Conservation (phyloP, 2,797 vertebrate genomes). For the Peromyscus nudipes region DNA sequence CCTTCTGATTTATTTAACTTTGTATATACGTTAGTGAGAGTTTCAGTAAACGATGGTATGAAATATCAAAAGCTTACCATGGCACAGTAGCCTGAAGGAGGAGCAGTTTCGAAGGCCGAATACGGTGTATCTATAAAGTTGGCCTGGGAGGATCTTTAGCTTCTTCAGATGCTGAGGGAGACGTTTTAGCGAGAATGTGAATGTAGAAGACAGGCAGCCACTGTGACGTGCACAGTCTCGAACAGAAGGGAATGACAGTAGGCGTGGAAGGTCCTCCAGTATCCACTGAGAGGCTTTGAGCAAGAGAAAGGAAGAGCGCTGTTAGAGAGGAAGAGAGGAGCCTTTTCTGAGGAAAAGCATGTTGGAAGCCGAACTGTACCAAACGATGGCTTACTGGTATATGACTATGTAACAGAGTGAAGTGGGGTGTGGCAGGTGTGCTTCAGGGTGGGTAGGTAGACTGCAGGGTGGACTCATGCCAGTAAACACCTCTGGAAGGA, state of each 20-base stretch:
- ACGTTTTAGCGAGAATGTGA: neutral
- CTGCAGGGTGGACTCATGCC: accelerated
- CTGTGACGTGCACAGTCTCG: neutral
- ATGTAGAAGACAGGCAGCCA: neutral
- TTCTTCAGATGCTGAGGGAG: neutral
- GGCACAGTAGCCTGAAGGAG: neutral
- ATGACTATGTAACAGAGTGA: neutral
- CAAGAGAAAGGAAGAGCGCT: neutral
- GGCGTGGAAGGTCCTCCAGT: neutral
- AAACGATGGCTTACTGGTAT: neutral
- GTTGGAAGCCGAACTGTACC: neutral
- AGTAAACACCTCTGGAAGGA: neutral
- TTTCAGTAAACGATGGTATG: neutral
- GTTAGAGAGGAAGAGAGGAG: neutral
- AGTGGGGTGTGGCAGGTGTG: neutral
- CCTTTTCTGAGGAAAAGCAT: conserved; percentile 6
- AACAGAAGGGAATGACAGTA: neutral
- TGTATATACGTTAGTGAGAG: neutral
- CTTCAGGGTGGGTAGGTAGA: neutral
- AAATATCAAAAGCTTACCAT: neutral
- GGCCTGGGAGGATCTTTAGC: neutral
- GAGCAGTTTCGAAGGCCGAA: neutral
- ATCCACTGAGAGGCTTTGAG: neutral
- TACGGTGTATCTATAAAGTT: neutral
- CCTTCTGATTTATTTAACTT: neutral